phyloP scores from a whole-genome alignment of 92 coral and sea anemone genomes.

The Scolanthus callimorphus region DNA sequence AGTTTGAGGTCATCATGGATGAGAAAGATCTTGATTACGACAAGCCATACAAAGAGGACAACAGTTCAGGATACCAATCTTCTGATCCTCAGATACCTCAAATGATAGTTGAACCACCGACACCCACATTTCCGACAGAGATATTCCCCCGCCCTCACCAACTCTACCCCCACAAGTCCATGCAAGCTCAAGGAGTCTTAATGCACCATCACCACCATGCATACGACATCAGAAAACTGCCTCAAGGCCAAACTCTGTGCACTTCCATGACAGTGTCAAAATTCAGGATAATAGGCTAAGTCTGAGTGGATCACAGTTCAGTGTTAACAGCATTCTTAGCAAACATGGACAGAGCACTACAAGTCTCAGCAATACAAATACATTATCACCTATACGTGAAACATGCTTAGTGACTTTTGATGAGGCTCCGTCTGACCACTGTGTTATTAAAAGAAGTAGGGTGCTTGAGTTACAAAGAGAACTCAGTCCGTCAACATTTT shows the following conservation, averaged over 20 bases:
- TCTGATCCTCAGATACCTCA: constrained; percentile 32
- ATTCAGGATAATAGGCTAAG: constrained; percentile 19
- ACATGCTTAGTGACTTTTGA: constrained; percentile 65
- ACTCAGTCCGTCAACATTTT: constrained; percentile 72
- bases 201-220: neutral
- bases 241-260: constrained; percentile 38
- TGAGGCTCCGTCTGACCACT: constrained; percentile 20
- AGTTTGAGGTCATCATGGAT: constrained; percentile 51
- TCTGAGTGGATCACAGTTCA: constrained; percentile 31
- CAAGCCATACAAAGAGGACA: constrained; percentile 17
- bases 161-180: constrained; percentile 19
- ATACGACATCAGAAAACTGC: constrained; percentile 7
- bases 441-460: constrained; percentile 44
- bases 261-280: constrained; percentile 11
- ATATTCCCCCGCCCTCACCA: constrained; percentile 15
- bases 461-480: constrained; percentile 65
- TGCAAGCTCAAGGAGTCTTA: constrained; percentile 1
- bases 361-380: constrained; percentile 27
- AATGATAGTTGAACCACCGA: constrained; percentile 30
- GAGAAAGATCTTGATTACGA: constrained; percentile 39
- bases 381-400: constrained; percentile 50
- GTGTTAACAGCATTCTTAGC: constrained; percentile 46
- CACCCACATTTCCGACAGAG: constrained; percentile 37
- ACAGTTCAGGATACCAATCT: constrained; percentile 41
- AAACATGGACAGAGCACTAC: constrained; percentile 53